Base-by-base conservation (phyloP, 2,888 invertebrate species). In the Matsumyia berberina region DNA sequence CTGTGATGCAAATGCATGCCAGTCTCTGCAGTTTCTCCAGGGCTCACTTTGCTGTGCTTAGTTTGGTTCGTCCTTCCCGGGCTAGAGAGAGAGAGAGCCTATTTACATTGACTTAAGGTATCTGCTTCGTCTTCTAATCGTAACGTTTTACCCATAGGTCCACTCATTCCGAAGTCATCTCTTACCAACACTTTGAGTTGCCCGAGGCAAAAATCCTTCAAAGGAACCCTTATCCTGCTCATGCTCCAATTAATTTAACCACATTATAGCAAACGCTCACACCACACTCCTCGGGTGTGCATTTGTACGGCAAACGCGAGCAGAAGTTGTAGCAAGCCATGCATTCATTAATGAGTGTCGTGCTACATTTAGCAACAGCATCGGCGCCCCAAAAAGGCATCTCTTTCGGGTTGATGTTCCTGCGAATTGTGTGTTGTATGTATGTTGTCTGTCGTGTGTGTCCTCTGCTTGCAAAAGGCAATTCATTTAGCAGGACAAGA, bases 401-500 rank as follows among this genome's bases (percentile, higher is more conserved):
- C 60, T 60, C 31, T 42, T 15, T 64, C 24, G 24, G 24, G 2
- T 60, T 44, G 31, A 49, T 60, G 53, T 80, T 58, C 35, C 15
- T 46, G 46, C 11, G 7, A 39, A 62, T 44, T 49, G 31, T 33
- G n/a, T 57, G n/a, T n/a, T n/a, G n/a, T n/a, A n/a, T n/a, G n/a
- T n/a, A n/a, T n/a, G n/a, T n/a, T n/a, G n/a, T 53, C 12, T 17
- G 0, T 35, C 1, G 19, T n/a, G 31, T 29, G 29, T 46, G 51
- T 49, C 33, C 35, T 64, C 39, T 19, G 29, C 60, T 60, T 12
- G 39, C 8, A 46, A 69, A 62, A 58, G 44, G 42, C 64, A 76
- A 77, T 82, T 67, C 72, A 72, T 82, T 82, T 72, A 77, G 42
- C 42, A 82, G 39, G 66, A 82, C 69, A 70, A 76, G 72, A 46